A percentile compares a stretch with the other conserved stretches of the same genome.
Evolutionary conservation across 2,888 invertebrate species (phyloP).

Genomic region (Cheilosia grossa): DNA sequence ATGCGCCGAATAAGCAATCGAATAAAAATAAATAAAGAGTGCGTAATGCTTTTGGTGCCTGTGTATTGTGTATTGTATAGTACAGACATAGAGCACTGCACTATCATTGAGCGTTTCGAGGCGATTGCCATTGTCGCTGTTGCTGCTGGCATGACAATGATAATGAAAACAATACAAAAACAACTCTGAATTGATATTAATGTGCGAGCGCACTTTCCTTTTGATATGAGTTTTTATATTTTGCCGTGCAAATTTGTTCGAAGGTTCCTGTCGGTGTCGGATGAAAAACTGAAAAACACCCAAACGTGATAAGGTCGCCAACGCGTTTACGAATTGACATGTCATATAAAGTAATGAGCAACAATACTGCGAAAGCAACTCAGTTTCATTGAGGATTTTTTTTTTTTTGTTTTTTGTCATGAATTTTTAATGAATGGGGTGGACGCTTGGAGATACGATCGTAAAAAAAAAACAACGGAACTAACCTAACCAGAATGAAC

Average conservation of each 20-base stretch:
- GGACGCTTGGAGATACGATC: conserved; percentile 6
- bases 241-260: conserved; percentile 61
- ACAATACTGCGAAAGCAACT: conserved; percentile 21
- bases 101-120: conserved; percentile 37
- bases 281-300: conserved; percentile 66
- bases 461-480: conserved; percentile 26
- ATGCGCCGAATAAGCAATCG: no score
- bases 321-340: conserved; percentile 56
- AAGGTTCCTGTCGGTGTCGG: conserved; percentile 57
- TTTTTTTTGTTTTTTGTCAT: conserved; percentile 44
- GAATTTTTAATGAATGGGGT: conserved; percentile 40
- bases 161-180: conserved; percentile 49
- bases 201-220: conserved; percentile 57
- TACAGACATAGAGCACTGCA: not conserved
- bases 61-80: no score
- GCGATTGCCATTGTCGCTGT: conserved; percentile 30
- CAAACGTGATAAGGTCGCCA: conserved; percentile 73
- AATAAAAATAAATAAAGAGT: conserved; percentile 9
- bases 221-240: conserved; percentile 39
- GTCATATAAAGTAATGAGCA: conserved; percentile 56
- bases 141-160: conserved; percentile 47
- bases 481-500: not conserved
- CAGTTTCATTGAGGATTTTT: conserved; percentile 65
- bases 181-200: conserved; percentile 24
- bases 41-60: conserved; percentile 14